Evolutionary conservation across 2,797 vertebrate species (phyloP), one percentile per base, ranked within the genome.

Genomic region (Microtus obscurus): DNA sequence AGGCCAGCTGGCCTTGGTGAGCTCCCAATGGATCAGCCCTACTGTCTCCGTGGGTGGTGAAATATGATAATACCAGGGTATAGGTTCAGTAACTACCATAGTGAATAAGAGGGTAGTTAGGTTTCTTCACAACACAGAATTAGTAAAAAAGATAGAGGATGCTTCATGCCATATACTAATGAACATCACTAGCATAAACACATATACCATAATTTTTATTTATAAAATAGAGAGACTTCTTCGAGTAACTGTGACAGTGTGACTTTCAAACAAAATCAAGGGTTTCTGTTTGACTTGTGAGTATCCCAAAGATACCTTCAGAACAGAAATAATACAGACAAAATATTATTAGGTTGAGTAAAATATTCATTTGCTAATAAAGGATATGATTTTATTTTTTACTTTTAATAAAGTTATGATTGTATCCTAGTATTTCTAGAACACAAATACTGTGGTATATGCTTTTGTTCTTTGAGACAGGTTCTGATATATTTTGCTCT

Each of bases 401-500:
- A 81, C 79, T 71, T 89, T 80, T 17, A 77, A 77, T 89, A 78
- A 86, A 6, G 21, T 25, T 93, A 90, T 94, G 25, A 40, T 2
- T 73, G 86, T 91, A 81, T 83, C 8, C 12, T 2, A n/a, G 11
- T 79, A 37, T 29, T 85, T 56, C 23, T 87, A 48, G 73, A 77
- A 9, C 53, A 29, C 1, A 88, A 61, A 13, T 69, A 74, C 56
- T 87, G 2, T 67, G 67, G 6, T 59, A 59, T 13, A 45, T 43
- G 2, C 3, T 31, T 74, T n/a, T 27, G 11, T 69, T 48, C 16
- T 74, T 59, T 23, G n/a, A 74, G 51, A 74, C 27, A 43, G 37
- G 51, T 7, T 87, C 25, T 17, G 23, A 31, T 43, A 53, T 59
- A 31, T 56, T 59, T 59, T 40, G 43, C n/a, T 40, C 25, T 87